Evolutionary conservation across 2,888 invertebrate species (phyloP).

Genomic region (Mylabris sibirica): DNA sequence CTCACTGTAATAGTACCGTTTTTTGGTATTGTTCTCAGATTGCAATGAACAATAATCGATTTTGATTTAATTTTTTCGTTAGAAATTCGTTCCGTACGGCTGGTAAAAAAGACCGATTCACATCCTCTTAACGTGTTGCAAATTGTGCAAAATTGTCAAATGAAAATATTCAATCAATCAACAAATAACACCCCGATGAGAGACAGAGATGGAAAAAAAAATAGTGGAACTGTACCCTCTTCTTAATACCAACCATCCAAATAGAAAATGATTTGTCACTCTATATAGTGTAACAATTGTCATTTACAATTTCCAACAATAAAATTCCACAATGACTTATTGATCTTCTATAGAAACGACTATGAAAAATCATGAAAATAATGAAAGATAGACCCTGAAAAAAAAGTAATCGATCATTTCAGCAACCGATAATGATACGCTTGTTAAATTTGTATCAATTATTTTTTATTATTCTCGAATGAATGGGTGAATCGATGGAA

Average conservation of each 20-base stretch:
- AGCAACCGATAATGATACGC: constrained; percentile 53
- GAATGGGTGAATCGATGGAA: neutral
- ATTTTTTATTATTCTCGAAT: constrained; percentile 28
- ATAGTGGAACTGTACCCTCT: neutral
- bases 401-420: constrained; percentile 46
- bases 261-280: constrained; percentile 54
- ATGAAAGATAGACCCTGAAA: neutral
- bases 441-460: constrained; percentile 56
- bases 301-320: constrained; percentile 44
- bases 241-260: constrained; percentile 23
- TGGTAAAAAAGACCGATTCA: neutral
- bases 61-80: neutral
- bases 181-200: neutral
- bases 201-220: too few relatives aligned
- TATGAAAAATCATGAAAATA: neutral
- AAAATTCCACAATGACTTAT: constrained; percentile 37
- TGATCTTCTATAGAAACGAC: constrained; percentile 14
- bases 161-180: constrained; percentile 49
- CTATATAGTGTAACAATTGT: constrained; percentile 39
- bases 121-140: neutral
- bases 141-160: constrained; percentile 18
- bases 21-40: too few relatives aligned
- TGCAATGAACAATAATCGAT: too few relatives aligned
- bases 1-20: too few relatives aligned
- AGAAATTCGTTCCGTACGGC: neutral